These are phyloP conservation scores for Antechinus stuartii DNA, from an alignment of 2,113 vertebrate genomes.

Conservation along the genomic window DNA sequence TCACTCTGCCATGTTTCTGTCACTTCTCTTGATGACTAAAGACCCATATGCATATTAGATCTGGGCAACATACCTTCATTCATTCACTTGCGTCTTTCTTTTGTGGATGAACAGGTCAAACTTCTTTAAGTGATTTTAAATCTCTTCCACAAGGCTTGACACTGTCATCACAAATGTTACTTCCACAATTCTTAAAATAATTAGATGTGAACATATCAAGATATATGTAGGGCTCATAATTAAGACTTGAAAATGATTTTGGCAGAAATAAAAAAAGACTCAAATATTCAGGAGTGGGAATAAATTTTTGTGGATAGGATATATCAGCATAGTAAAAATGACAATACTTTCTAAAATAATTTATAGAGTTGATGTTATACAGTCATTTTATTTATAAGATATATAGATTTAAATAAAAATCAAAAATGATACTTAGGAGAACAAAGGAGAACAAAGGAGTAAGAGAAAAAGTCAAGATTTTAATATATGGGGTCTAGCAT, in stretches of 20 bases:
- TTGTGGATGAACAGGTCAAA: background rate
- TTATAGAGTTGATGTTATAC: background rate
- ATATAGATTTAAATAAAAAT: background rate
- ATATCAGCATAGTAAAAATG: background rate
- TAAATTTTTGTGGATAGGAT: background rate
- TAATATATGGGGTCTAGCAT: background rate
- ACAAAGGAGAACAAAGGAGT: background rate
- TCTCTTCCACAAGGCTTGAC: background rate
- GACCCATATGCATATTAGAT: background rate
- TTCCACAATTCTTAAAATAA: background rate
- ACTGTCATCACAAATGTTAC: background rate
- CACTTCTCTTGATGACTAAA: too few relatives aligned
- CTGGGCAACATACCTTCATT: background rate
- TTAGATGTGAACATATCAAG: background rate
- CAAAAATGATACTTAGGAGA: background rate
- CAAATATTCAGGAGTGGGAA: background rate
- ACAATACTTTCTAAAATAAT: background rate
- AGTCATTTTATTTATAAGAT: background rate
- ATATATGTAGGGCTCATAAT: background rate
- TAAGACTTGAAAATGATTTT: background rate
- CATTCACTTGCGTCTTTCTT: background rate
- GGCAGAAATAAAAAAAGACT: background rate
- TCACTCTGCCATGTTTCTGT: too few relatives aligned
- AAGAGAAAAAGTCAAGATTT: background rate
- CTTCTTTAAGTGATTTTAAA: background rate